Percentiles rank a stretch among this genome's conserved stretches.
Conservation (phyloP, 2,888 invertebrate species). For the Lymantria dispar region DNA sequence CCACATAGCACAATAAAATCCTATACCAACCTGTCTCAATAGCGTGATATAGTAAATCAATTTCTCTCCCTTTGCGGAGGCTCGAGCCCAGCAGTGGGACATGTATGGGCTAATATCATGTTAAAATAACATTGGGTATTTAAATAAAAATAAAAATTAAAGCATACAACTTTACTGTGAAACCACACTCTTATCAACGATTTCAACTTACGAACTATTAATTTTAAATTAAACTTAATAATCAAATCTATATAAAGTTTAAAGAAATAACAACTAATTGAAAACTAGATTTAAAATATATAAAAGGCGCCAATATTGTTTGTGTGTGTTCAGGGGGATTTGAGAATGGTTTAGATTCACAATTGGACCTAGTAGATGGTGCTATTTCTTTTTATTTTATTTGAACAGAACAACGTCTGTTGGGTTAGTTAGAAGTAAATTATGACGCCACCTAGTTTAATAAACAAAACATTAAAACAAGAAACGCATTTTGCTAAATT, state of each 20-base stretch:
- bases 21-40: no score
- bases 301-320: not conserved
- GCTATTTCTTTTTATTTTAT: not conserved
- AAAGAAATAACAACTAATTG: not conserved
- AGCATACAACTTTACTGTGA: conserved; percentile 3
- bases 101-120: no score
- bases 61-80: no score
- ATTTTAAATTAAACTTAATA: not conserved
- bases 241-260: not conserved
- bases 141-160: not conserved
- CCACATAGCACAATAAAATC: no score
- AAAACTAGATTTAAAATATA: not conserved
- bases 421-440: not conserved
- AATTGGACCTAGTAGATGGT: not conserved
- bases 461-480: not conserved
- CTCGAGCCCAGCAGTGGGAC: no score
- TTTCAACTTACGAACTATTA: not conserved
- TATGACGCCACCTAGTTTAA: not conserved
- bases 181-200: conserved; percentile 1
- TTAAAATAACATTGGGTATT: no score
- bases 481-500: not conserved
- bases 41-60: no score
- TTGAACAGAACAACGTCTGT: no score
- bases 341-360: no score
- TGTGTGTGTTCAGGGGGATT: no score